These are phyloP conservation scores for Morelia viridis DNA, from an alignment of 2,797 vertebrate genomes.

Conservation along the genomic window DNA sequence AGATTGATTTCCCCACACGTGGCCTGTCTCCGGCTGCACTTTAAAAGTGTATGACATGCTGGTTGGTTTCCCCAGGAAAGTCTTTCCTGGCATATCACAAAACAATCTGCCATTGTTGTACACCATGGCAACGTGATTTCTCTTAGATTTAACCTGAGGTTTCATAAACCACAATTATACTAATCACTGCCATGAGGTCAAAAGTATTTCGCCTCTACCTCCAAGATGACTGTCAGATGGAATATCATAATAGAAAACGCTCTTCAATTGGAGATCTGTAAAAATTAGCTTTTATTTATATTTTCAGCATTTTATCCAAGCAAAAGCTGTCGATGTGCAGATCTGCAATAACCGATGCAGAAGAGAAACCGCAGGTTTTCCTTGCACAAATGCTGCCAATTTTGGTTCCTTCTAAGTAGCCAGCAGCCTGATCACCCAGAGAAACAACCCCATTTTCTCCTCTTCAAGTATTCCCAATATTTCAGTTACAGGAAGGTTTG, in stretches of 20 bases:
- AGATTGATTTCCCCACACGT: slow-evolving; percentile 50
- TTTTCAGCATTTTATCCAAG: slow-evolving; percentile 50
- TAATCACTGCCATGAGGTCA: slow-evolving; percentile 61
- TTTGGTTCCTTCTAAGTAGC: not conserved
- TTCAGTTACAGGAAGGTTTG: not conserved
- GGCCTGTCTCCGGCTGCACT: slow-evolving; percentile 54
- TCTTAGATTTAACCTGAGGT: slow-evolving; percentile 60
- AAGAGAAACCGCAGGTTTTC: slow-evolving; percentile 14
- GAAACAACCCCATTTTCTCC: not conserved
- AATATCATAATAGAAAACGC: slow-evolving; percentile 40
- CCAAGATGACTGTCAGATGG: slow-evolving; percentile 55
- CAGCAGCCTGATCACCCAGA: not conserved
- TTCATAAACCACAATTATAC: slow-evolving; percentile 71
- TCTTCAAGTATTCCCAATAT: not conserved
- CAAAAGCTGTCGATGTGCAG: not conserved
- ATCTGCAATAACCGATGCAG: slow-evolving; percentile 22
- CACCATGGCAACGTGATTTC: slow-evolving; percentile 62
- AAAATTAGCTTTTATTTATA: slow-evolving; percentile 41
- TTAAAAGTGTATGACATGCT: slow-evolving; percentile 49
- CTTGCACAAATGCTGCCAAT: slow-evolving; percentile 6
- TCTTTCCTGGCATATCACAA: slow-evolving; percentile 59
- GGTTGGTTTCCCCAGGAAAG: slow-evolving; percentile 44
- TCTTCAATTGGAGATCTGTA: slow-evolving; percentile 37
- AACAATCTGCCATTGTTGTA: slow-evolving; percentile 65
- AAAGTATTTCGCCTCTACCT: slow-evolving; percentile 62